Evolutionary conservation across 1,140 invertebrate species (phyloP), one percentile per base, ranked within the genome.

Genomic region (Procambarus clarkii): DNA sequence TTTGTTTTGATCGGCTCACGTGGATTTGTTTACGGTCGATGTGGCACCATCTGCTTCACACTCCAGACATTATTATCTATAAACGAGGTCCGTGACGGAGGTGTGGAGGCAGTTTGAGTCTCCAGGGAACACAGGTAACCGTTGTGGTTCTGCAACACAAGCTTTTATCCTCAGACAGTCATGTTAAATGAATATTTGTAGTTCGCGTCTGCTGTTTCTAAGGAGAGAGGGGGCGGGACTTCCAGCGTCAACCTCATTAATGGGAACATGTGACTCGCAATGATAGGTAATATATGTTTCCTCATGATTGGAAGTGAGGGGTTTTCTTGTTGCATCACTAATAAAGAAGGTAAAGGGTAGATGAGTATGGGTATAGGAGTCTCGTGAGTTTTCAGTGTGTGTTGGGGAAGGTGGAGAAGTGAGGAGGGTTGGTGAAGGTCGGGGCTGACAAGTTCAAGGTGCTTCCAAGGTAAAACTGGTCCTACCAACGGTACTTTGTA

Each of bases 381-480:
- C 60, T 64, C 4, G 18, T 64, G 21, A 34, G 34, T 34, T 64
- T 64, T 11, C 0, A 58, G 4, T 0, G 80, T 24, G 46, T n/a
- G 9, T 2, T 54, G 13, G n/a, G 18, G n/a, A 21, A 34, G 80
- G 80, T 15, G n/a, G 18, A 24, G 45, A 60, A 46, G 34, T 58
- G 50, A 54, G 24, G 80, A 82, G 18, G 8, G 54, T 58, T 24
- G 48, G 80, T 82, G 80, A 82, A 82, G 80, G 80, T 82, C 50
- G 60, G 80, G 34, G 48, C 80, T 82, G 80, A 82, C 80, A 82
- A 81, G 80, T 82, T 82, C 80, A 82, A 60, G 80, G 80, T 82
- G 80, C 60, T 82, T 82, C 80, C 50, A 82, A 50, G 80, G 80
- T 82, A 60, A 82, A 82, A 82, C 80, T 34, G 24, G 54, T 60